Conservation (phyloP, 2,888 invertebrate species). For the Tribolium freemani region DNA sequence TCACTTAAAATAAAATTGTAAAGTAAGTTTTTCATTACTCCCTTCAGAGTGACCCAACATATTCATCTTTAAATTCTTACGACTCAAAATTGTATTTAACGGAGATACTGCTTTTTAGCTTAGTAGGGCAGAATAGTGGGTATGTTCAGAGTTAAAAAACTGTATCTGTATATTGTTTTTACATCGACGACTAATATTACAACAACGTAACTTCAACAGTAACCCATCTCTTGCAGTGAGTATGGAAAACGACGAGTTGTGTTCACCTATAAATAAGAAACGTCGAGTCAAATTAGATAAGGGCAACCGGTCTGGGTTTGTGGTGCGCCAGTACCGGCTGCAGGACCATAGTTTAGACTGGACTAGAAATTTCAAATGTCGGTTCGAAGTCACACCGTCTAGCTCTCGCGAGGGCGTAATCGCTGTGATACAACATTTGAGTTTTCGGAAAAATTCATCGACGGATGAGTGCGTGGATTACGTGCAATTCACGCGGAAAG, state of each 20-base stretch:
- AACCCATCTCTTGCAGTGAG: conserved; percentile 18
- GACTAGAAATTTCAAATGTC: conserved; percentile 58
- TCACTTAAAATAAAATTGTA: too few relatives aligned
- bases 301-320: conserved; percentile 55
- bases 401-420: conserved; percentile 64
- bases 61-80: too few relatives aligned
- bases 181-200: too few relatives aligned
- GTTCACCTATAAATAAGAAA: conserved; percentile 50
- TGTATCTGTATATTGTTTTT: too few relatives aligned
- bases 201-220: too few relatives aligned
- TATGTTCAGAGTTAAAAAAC: too few relatives aligned
- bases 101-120: too few relatives aligned
- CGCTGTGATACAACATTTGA: conserved; percentile 70
- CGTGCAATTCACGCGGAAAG: conserved; percentile 64
- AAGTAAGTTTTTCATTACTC: too few relatives aligned
- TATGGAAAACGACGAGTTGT: conserved; percentile 42
- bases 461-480: conserved; percentile 69
- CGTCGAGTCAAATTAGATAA: conserved; percentile 54
- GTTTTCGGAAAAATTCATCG: conserved; percentile 64
- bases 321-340: conserved; percentile 57
- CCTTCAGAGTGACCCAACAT: too few relatives aligned
- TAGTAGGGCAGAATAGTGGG: too few relatives aligned
- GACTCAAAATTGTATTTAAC: too few relatives aligned
- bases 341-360: conserved; percentile 57
- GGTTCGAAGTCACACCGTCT: conserved; percentile 60